Base-by-base conservation (phyloP, 2,113 vertebrate genomes). In the Talpa occidentalis region DNA sequence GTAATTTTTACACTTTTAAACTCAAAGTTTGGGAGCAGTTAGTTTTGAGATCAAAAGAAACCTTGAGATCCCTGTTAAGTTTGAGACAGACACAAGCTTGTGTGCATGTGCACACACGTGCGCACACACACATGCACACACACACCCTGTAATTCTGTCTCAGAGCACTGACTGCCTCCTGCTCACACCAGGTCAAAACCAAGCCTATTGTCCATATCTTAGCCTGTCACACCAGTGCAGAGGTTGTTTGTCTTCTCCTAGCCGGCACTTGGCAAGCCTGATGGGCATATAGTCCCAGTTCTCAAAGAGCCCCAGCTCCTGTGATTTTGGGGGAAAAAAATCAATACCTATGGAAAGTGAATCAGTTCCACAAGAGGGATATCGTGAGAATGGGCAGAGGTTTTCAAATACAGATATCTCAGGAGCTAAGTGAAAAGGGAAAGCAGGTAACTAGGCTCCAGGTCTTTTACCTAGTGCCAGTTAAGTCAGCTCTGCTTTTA, bases 31-130 rank as follows among this genome's bases (percentile, higher is more conserved):
- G 86, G n/a, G 62, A 83, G 37, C 30, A 93, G 37, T 79, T 26
- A 69, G 12, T 90, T 82, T 91, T 87, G 49, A 94, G 74, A 15
- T 26, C 79, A 12, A 94, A 95, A 81, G 67, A 86, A 66, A 80
- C 56, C 54, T 88, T 81, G 28, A 93, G 79, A 60, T 83, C 42
- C 86, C 2, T 70, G 7, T 37, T 42, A 47, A 77, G 30, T 84
- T 83, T 93, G 74, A 93, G 88, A 62, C 10, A 87, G 44, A 54
- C 44, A 66, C 35, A 32, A n/a, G 40, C 74, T n/a, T n/a, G n/a
- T n/a, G n/a, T n/a, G n/a, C n/a, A n/a, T n/a, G n/a, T n/a, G n/a
- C n/a, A n/a, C n/a, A n/a, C n/a, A n/a, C n/a, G n/a, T n/a, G n/a
- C n/a, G 11, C 49, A 52, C 49, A 52, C 49, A 52, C 49, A 16